phyloP scores from a whole-genome alignment of 2,888 invertebrate genomes.

The Leptodirus hochenwartii region DNA sequence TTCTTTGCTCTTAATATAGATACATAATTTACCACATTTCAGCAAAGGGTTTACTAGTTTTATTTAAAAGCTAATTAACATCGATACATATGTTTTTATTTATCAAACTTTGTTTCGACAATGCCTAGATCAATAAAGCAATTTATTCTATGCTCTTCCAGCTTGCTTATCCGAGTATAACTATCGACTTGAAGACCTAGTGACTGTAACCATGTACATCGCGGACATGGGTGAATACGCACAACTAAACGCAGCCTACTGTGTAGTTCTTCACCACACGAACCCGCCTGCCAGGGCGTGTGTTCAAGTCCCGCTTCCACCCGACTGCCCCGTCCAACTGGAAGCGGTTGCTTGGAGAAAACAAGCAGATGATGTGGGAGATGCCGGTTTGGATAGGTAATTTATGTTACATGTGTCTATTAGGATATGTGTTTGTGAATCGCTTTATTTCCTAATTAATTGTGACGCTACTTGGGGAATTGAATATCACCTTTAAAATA shows the following conservation, averaged over 20 bases:
- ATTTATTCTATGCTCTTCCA: slow-evolving; percentile 22
- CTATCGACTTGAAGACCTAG: slow-evolving; percentile 44
- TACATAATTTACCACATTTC: too few relatives aligned
- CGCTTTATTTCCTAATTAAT: slow-evolving; percentile 7
- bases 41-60: too few relatives aligned
- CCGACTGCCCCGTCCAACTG: slow-evolving; percentile 52
- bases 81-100: too few relatives aligned
- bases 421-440: slow-evolving; percentile 2
- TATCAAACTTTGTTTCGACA: too few relatives aligned
- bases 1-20: too few relatives aligned
- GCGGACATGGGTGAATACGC: slow-evolving; percentile 66
- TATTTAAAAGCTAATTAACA: too few relatives aligned
- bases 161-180: slow-evolving; percentile 32
- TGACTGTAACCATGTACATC: slow-evolving; percentile 70
- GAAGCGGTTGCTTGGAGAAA: slow-evolving; percentile 50
- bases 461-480: slow-evolving; percentile 1
- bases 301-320: slow-evolving; percentile 53
- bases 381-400: slow-evolving; percentile 19
- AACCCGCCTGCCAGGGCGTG: slow-evolving; percentile 80
- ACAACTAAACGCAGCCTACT: slow-evolving; percentile 60
- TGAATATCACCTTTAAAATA: neutral
- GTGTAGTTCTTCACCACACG: slow-evolving; percentile 47
- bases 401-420: slow-evolving; percentile 2
- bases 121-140: too few relatives aligned
- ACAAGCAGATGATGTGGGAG: slow-evolving; percentile 15